Evolutionary conservation across 92 coral and sea anemone species (phyloP).

Genomic region (Actinernus sp.): DNA sequence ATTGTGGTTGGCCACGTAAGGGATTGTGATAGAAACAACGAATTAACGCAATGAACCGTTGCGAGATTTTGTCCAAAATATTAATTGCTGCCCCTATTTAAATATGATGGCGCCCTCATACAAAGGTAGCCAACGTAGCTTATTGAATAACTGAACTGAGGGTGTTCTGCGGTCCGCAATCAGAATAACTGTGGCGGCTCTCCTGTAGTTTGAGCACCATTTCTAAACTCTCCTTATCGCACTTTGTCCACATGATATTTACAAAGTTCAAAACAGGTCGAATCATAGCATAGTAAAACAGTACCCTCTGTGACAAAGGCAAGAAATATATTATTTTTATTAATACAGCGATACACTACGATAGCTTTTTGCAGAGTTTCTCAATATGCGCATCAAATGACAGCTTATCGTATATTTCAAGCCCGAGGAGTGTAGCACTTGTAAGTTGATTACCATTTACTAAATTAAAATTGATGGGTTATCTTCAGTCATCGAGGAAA

Average conservation of each 20-base stretch:
- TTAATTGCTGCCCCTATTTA: too few relatives aligned
- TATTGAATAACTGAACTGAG: slow-evolving; percentile 36
- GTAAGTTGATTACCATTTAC: slow-evolving; percentile 4
- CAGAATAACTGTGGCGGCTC: too few relatives aligned
- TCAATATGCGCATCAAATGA: slow-evolving; percentile 21
- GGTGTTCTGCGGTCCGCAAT: slow-evolving; percentile 37
- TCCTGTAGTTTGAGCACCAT: slow-evolving; percentile 19
- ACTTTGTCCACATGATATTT: slow-evolving; percentile 12
- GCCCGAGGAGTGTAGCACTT: slow-evolving; percentile 27
- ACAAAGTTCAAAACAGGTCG: slow-evolving; percentile 18
- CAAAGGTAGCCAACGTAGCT: slow-evolving; percentile 39
- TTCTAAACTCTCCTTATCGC: slow-evolving; percentile 5
- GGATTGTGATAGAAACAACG: too few relatives aligned
- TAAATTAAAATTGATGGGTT: background rate
- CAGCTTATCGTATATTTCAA: slow-evolving; percentile 22
- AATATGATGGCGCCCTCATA: too few relatives aligned
- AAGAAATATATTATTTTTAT: slow-evolving; percentile 34
- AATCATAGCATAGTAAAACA: slow-evolving; percentile 30
- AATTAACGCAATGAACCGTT: too few relatives aligned
- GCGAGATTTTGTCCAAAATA: too few relatives aligned
- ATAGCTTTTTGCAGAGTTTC: slow-evolving; percentile 40
- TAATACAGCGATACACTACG: slow-evolving; percentile 27
- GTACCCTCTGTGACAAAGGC: slow-evolving; percentile 25
- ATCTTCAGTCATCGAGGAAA: too few relatives aligned
- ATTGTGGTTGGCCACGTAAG: too few relatives aligned